These are phyloP conservation scores for Coenobita brevimanus DNA, from an alignment of 1,140 invertebrate species.

Conservation along the genomic window DNA sequence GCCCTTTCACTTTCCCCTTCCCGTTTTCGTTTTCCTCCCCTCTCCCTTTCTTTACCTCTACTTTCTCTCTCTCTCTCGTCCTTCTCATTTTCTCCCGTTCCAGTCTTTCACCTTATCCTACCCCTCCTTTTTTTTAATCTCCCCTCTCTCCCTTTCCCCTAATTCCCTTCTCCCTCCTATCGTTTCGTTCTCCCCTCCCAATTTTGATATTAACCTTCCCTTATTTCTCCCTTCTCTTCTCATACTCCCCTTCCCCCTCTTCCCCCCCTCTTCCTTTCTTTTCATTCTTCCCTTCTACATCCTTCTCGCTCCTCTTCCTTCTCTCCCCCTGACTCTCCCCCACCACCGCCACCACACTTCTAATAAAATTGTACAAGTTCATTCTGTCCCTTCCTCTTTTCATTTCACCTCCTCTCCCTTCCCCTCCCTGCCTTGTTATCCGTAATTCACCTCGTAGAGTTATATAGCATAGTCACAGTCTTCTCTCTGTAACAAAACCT, in stretches of 20 bases:
- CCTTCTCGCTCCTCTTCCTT: not conserved
- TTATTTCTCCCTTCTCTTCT: not conserved
- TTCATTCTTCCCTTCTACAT: not conserved
- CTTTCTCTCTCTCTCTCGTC: too few relatives aligned
- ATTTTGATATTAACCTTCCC: not conserved
- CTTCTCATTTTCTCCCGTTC: too few relatives aligned
- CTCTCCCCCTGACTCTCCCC: not conserved
- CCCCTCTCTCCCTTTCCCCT: too few relatives aligned
- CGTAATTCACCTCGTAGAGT: not conserved
- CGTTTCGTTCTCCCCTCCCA: not conserved
- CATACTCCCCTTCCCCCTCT: not conserved
- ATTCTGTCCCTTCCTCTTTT: not conserved
- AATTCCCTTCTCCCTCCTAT: too few relatives aligned
- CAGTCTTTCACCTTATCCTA: too few relatives aligned
- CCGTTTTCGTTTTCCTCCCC: too few relatives aligned
- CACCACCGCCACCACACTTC: not conserved
- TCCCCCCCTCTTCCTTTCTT: too few relatives aligned
- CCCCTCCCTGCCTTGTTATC: not conserved
- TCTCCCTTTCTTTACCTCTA: too few relatives aligned
- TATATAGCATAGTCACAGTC: not conserved
- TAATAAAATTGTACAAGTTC: not conserved
- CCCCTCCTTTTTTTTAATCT: too few relatives aligned
- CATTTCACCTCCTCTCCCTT: not conserved
- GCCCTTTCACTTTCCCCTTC: too few relatives aligned
- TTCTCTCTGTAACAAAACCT: not conserved